phyloP scores from a whole-genome alignment of 2,113 vertebrate species.

The Notothenia rossii region DNA sequence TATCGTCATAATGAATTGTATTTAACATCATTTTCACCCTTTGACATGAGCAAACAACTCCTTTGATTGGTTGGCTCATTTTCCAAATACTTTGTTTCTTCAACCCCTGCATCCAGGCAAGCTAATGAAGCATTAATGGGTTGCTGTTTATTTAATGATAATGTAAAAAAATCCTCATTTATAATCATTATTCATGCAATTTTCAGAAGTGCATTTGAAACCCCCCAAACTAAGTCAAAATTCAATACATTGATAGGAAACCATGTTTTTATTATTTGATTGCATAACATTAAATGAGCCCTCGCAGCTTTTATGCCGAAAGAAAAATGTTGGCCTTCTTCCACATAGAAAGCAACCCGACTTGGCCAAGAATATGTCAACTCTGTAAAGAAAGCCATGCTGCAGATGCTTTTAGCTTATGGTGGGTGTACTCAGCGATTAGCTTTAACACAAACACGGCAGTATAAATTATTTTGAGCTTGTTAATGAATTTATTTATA shows the following conservation, averaged over 20 bases:
- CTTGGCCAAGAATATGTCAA: constrained; percentile 86
- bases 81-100: constrained; percentile 35
- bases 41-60: constrained; percentile 15
- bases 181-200: constrained; percentile 62
- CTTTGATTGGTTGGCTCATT: constrained; percentile 55
- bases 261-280: constrained; percentile 74
- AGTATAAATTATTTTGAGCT: constrained; percentile 71
- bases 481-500: constrained; percentile 76
- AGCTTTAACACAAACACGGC: constrained; percentile 77
- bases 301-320: constrained; percentile 73
- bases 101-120: constrained; percentile 32
- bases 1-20: constrained; percentile 7
- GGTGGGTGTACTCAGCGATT: constrained; percentile 77
- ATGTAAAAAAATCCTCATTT: constrained; percentile 60
- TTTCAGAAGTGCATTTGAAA: constrained; percentile 65
- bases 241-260: constrained; percentile 65
- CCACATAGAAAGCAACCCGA: constrained; percentile 73
- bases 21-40: background rate
- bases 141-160: constrained; percentile 64
- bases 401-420: constrained; percentile 80
- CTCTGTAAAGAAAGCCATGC: constrained; percentile 76
- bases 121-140: constrained; percentile 63
- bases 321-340: constrained; percentile 79
- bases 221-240: constrained; percentile 63
- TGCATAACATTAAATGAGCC: constrained; percentile 80